Evolutionary conservation across 2,888 invertebrate genomes (phyloP).

Genomic region (Ormyrus pomaceus): DNA sequence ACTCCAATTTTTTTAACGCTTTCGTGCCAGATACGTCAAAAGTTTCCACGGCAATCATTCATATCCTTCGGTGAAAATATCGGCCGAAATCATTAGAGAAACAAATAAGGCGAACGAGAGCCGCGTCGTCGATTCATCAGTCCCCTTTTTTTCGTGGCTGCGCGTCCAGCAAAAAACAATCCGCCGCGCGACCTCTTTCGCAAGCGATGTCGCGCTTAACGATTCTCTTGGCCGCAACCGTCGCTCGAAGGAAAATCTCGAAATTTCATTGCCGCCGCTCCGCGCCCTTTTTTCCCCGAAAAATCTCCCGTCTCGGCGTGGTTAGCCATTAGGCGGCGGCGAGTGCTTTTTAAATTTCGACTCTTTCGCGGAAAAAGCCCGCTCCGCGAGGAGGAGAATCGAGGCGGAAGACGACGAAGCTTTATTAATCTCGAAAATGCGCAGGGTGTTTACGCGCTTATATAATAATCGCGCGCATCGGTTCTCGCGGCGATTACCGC

Average conservation of each 20-base stretch:
- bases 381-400: too few relatives aligned
- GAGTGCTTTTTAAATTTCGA: too few relatives aligned
- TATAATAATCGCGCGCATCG: background rate
- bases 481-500: background rate
- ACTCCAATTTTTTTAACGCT: too few relatives aligned
- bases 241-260: slow-evolving; percentile 1
- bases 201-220: background rate
- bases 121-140: background rate
- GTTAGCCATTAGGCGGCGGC: too few relatives aligned
- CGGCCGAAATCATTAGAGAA: slow-evolving; percentile 13
- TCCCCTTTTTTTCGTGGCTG: slow-evolving; percentile 6
- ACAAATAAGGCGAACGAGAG: slow-evolving; percentile 5
- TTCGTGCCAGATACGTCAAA: too few relatives aligned
- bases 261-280: background rate
- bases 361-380: too few relatives aligned
- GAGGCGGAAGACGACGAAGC: too few relatives aligned
- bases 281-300: too few relatives aligned
- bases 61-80: background rate
- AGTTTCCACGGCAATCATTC: background rate
- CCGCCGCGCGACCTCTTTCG: background rate
- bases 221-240: background rate
- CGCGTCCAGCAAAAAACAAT: background rate
- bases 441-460: too few relatives aligned
- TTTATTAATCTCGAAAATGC: too few relatives aligned
- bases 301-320: too few relatives aligned